Conservation (phyloP, 1,140 invertebrate species). For the Leptinotarsa lineolata region DNA sequence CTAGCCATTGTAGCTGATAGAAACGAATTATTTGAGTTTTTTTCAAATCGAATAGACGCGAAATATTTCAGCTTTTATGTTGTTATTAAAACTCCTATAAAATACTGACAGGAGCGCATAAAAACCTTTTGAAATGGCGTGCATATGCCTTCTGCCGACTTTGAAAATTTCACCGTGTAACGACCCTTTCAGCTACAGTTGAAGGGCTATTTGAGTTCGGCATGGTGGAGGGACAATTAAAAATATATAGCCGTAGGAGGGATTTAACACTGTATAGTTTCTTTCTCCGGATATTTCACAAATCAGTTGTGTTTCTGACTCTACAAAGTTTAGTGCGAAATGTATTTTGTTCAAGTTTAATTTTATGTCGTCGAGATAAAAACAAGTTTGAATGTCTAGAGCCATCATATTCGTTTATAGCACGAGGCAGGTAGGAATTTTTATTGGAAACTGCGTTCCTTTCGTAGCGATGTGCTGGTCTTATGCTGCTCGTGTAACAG, state of each 20-base stretch:
- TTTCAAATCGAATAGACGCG: conserved; percentile 23
- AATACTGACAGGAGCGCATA: conserved; percentile 38
- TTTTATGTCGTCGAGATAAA: conserved; percentile 7
- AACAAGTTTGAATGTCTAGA: not conserved
- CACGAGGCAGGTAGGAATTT: not conserved
- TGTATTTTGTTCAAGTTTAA: not conserved
- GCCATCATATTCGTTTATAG: not conserved
- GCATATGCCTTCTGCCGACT: conserved; percentile 36
- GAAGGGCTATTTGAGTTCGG: conserved; percentile 43
- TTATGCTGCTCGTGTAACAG: not conserved
- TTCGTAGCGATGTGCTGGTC: not conserved
- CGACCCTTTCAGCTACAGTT: conserved; percentile 34
- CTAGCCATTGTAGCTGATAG: too few species aligned
- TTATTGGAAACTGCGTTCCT: not conserved
- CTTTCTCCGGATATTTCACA: conserved; percentile 47
- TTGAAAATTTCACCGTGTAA: conserved; percentile 39
- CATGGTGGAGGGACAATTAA: conserved; percentile 50
- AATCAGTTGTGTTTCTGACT: conserved; percentile 48
- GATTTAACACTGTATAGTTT: conserved; percentile 51
- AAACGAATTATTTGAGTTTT: too few species aligned
- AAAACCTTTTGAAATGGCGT: conserved; percentile 40
- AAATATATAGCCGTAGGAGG: conserved; percentile 51
- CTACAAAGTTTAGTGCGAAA: conserved; percentile 32
- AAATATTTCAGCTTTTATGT: conserved; percentile 37
- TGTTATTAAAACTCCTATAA: conserved; percentile 41